Conservation (phyloP, 2,888 invertebrate species). For the Piscicola geometra region DNA sequence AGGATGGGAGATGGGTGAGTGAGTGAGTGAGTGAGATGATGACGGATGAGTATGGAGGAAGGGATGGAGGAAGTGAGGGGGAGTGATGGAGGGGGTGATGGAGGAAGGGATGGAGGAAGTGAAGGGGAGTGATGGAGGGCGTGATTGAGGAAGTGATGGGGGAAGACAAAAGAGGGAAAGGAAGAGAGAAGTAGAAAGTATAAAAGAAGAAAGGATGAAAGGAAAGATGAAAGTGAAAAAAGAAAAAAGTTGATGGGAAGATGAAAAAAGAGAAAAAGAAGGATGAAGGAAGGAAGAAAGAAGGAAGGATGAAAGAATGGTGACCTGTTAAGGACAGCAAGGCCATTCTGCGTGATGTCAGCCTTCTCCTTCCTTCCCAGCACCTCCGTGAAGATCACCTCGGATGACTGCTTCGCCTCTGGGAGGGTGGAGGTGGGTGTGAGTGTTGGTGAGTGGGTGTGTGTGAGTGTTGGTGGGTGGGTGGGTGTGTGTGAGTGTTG, state of each 20-base stretch:
- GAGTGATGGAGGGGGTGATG: too few relatives aligned
- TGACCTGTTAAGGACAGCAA: constrained; percentile 85
- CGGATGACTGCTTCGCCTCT: constrained; percentile 86
- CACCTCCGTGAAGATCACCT: constrained; percentile 86
- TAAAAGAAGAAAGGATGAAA: constrained; percentile 92
- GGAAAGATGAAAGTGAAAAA: constrained; percentile 53
- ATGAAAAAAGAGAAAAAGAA: not conserved
- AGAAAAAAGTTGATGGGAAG: constrained; percentile 65
- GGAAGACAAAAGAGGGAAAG: not conserved
- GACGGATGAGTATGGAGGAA: too few relatives aligned
- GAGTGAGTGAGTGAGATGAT: too few relatives aligned
- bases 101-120: too few relatives aligned
- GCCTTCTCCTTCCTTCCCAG: constrained; percentile 85
- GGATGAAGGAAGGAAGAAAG: constrained; percentile 71
- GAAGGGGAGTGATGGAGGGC: too few relatives aligned
- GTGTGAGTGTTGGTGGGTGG: too few relatives aligned
- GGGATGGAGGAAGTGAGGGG: too few relatives aligned
- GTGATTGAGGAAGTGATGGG: too few relatives aligned
- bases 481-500: constrained; percentile 2
- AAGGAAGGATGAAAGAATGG: constrained; percentile 72
- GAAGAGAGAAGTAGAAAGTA: constrained; percentile 79
- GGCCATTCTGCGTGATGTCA: constrained; percentile 88
- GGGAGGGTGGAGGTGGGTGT: constrained; percentile 41
- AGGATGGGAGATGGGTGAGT: too few relatives aligned
- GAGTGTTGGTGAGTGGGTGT: too few relatives aligned